Percentiles rank a stretch among this genome's conserved stretches.
Evolutionary conservation across 2,888 invertebrate genomes (phyloP).

Genomic region (Dorcus hopei): DNA sequence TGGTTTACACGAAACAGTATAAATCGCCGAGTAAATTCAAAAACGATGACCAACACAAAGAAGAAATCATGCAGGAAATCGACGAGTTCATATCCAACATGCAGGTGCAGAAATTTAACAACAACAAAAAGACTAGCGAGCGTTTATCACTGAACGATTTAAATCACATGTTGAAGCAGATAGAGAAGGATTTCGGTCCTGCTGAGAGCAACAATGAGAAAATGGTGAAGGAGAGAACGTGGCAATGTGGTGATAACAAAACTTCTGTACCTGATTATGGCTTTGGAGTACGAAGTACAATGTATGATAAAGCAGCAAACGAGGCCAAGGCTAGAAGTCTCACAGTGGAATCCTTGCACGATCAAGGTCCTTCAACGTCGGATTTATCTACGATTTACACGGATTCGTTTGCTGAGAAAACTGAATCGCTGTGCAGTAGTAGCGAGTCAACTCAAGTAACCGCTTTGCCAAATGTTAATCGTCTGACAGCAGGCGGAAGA

Average conservation of each 20-base stretch:
- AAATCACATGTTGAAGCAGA: constrained; percentile 46
- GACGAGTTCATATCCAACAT: constrained; percentile 45
- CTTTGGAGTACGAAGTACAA: too few relatives aligned
- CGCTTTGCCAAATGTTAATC: constrained; percentile 10
- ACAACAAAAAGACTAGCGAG: constrained; percentile 14
- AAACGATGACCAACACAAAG: constrained; percentile 14
- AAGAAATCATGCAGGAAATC: constrained; percentile 35
- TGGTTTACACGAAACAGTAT: constrained; percentile 12
- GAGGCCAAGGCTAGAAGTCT: constrained; percentile 5
- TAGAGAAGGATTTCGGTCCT: constrained; percentile 42
- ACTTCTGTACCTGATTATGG: too few relatives aligned
- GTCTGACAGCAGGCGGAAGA: constrained; percentile 6
- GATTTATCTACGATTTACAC: constrained; percentile 7
- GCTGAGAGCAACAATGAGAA: constrained; percentile 11
- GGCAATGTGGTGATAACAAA: too few relatives aligned
- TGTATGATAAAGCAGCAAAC: neutral
- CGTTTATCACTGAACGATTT: constrained; percentile 40
- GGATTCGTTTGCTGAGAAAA: constrained; percentile 9
- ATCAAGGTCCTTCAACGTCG: constrained; percentile 1
- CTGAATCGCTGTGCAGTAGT: constrained; percentile 10
- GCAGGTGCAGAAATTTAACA: constrained; percentile 17
- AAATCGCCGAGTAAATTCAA: constrained; percentile 19
- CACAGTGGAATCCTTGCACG: neutral
- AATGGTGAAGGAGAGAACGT: neutral
- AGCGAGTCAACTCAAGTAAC: constrained; percentile 15